Evolutionary conservation across 37 sponge, comb jelly and placozoan genomes (phyloP).

Genomic region (Chondrosia reniformis): DNA sequence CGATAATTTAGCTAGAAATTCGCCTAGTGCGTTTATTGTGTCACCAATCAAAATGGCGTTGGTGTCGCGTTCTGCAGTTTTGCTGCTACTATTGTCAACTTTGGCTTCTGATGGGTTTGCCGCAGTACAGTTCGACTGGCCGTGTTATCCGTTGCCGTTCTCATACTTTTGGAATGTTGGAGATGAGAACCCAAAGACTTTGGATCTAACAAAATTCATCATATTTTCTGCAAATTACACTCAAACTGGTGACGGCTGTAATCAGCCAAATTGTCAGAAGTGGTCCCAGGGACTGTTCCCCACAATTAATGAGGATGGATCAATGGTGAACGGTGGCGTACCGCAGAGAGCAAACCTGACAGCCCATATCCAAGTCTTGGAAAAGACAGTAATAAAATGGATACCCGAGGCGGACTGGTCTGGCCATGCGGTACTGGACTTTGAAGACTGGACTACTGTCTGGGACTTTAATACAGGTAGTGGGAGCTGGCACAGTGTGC

Average conservation of each 20-base stretch:
- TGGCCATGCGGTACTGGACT: conserved; percentile 47
- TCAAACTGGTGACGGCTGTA: conserved; percentile 29
- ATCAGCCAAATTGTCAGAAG: conserved; percentile 3
- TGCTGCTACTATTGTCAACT: no score
- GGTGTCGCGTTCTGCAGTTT: no score
- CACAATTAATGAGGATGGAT: conserved; percentile 3
- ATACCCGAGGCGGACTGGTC: conserved; percentile 33
- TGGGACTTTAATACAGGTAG: conserved; percentile 30
- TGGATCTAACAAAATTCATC: conserved; percentile 7
- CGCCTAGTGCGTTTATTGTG: no score
- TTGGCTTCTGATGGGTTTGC: background rate
- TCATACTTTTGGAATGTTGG: conserved; percentile 35
- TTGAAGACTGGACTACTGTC: conserved; percentile 41
- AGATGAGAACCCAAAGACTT: background rate
- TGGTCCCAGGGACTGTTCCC: conserved; percentile 46
- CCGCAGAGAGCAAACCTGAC: conserved; percentile 35
- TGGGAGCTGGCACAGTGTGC: conserved; percentile 23
- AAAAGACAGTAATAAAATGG: conserved; percentile 10
- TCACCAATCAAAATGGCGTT: no score
- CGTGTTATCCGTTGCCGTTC: conserved; percentile 23
- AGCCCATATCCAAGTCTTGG: conserved; percentile 6
- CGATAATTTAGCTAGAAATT: no score
- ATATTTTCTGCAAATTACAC: conserved; percentile 37
- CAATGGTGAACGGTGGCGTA: conserved; percentile 28
- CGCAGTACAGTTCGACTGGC: background rate